These are phyloP conservation scores for Acronicta leporina DNA, from an alignment of 2,888 invertebrate genomes.

Conservation along the genomic window DNA sequence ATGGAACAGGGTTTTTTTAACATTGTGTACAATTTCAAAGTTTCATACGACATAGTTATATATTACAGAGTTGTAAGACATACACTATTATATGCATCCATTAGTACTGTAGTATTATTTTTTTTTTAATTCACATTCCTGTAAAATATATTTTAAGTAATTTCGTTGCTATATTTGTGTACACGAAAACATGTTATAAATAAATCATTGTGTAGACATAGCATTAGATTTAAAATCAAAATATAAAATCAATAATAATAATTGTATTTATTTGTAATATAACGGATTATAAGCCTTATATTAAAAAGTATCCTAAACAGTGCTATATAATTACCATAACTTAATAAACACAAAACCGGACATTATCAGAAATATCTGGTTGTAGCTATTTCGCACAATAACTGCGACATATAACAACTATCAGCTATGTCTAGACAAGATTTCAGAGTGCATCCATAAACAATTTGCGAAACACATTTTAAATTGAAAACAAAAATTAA, in stretches of 20 bases:
- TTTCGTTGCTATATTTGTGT: conserved; percentile 23
- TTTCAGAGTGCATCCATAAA: conserved; percentile 18
- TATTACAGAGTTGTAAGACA: too few relatives aligned
- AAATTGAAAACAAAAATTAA: conserved; percentile 29
- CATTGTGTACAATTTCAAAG: too few relatives aligned
- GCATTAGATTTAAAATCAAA: neutral
- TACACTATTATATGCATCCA: too few relatives aligned
- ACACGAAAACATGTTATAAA: conserved; percentile 3
- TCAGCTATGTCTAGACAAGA: conserved; percentile 42
- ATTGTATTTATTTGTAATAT: neutral
- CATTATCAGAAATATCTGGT: conserved; percentile 3
- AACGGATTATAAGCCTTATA: conserved; percentile 5
- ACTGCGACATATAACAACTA: neutral
- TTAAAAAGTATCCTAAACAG: neutral
- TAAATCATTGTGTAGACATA: conserved; percentile 35
- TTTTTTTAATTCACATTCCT: too few relatives aligned
- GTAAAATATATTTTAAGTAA: too few relatives aligned
- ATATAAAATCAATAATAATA: neutral
- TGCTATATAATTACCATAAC: neutral
- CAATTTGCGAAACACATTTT: conserved; percentile 32
- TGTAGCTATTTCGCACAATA: conserved; percentile 13
- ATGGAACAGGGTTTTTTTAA: too few relatives aligned
- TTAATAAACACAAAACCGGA: neutral
- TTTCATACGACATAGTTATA: too few relatives aligned
- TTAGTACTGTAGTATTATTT: too few relatives aligned